These are phyloP conservation scores for Aphelenchoides avenae DNA, from an alignment of 1,140 invertebrate genomes.

Conservation along the genomic window DNA sequence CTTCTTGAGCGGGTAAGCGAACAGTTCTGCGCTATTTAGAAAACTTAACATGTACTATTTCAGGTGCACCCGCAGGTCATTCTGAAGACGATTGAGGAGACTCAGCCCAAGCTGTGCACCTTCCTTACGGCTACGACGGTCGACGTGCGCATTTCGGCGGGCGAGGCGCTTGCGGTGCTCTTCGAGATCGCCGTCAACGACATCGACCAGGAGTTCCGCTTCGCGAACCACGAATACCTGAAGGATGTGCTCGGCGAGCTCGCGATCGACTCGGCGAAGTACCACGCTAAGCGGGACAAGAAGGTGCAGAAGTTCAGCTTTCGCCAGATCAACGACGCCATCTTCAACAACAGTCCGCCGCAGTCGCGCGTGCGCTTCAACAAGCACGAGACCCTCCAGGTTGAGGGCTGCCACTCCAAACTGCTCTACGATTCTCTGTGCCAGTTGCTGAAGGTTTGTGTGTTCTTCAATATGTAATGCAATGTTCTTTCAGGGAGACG, in stretches of 20 bases:
- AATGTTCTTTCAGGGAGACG: conserved; percentile 35
- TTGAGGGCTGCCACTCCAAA: conserved; percentile 42
- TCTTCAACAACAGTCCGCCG: conserved; percentile 28
- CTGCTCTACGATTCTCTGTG: conserved; percentile 38
- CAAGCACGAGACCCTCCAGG: conserved; percentile 25
- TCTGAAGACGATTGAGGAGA: conserved; percentile 25
- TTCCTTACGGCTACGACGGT: conserved; percentile 38
- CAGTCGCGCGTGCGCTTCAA: conserved; percentile 34
- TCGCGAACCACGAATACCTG: conserved; percentile 30
- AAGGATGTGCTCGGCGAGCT: conserved; percentile 22
- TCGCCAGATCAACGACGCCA: conserved; percentile 40
- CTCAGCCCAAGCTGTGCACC: conserved; percentile 31
- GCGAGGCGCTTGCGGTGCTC: conserved; percentile 37
- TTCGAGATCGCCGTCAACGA: conserved; percentile 33
- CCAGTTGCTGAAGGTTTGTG: conserved; percentile 35
- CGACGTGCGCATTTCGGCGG: conserved; percentile 38
- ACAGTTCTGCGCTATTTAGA: too few species aligned
- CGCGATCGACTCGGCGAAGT: conserved; percentile 39
- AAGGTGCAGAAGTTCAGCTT: conserved; percentile 44
- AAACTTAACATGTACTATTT: conserved; percentile 8
- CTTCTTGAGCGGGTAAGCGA: conserved; percentile 31
- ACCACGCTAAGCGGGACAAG: conserved; percentile 42
- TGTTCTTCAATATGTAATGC: too few species aligned
- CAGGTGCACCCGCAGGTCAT: conserved; percentile 32
- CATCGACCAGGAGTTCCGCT: conserved; percentile 42